Evolutionary conservation across 2,888 invertebrate genomes (phyloP), one percentile per base, ranked within the genome.

Genomic region (Melanchra persicariae): DNA sequence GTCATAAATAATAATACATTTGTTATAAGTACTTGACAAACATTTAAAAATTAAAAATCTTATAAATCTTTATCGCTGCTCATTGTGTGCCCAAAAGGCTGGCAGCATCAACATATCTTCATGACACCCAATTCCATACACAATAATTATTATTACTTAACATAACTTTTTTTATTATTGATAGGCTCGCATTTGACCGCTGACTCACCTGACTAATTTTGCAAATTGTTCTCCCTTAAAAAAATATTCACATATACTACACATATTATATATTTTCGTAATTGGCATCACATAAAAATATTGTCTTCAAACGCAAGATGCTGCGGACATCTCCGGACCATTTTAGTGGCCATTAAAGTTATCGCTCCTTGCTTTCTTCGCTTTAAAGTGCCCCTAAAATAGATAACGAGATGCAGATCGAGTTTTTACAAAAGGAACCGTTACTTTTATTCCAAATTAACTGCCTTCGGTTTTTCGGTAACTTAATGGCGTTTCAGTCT

Each of bases 321-420:
- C 40, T 22, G 22, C 12, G 45, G 52, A 68, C 81, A 60, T 75
- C 75, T 60, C 37, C 45, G 30, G 30, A 57, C 59, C 77, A 43
- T 68, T 87, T 86, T 85, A 81, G 68, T 76, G 80, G 47, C 82
- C 81, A 76, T 87, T 78, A 82, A 82, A 74, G 72, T 77, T 79
- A 82, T 74, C 77, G 68, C 58, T 64, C 37, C 30, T 70, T 51
- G 57, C 79, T 80, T 74, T 43, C 55, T 57, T 47, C 54, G 51
- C 71, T 57, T 74, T 71, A 63, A 64, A 71, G 49, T 60, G 34
- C 62, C 61, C 71, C 40, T 84, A 58, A 84, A 84, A 74, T 9
- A 80, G 72, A 84, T 81, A 83, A 72, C 59, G 75, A 59, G 45
- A 74, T 74, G 51, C 51, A 74, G 59, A 77, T 74, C 45, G 52